Evolutionary conservation across 2,797 vertebrate genomes (phyloP).

Genomic region (Chelidonichthys spinosus): DNA sequence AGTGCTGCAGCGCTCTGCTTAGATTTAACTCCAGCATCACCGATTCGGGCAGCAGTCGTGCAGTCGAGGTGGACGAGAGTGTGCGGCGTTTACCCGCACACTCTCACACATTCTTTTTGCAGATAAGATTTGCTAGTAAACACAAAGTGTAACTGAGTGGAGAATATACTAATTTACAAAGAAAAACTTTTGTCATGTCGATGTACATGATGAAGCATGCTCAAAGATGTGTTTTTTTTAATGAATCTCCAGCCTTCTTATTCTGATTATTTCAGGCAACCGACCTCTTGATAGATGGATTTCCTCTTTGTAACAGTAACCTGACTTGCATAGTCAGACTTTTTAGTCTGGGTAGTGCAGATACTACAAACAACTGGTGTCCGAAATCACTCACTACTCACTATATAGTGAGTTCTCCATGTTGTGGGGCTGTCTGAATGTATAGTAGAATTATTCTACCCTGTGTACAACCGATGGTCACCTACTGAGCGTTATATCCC

Average conservation of each 20-base stretch:
- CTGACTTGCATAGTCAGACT: constrained; percentile 5
- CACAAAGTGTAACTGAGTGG: too few relatives aligned
- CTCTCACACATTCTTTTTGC: constrained; percentile 7
- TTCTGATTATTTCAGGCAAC: neutral
- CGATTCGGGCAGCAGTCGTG: constrained; percentile 21
- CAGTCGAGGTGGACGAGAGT: constrained; percentile 14
- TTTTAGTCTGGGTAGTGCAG: neutral
- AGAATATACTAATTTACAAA: constrained; percentile 2
- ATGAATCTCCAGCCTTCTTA: neutral
- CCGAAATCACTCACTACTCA: too few relatives aligned
- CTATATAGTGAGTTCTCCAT: too few relatives aligned
- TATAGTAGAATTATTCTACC: too few relatives aligned
- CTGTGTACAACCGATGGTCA: too few relatives aligned
- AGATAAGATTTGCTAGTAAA: too few relatives aligned
- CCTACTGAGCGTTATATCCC: too few relatives aligned
- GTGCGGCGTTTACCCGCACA: neutral
- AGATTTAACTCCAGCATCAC: constrained; percentile 35
- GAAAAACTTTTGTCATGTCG: neutral
- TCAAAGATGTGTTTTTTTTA: constrained; percentile 20
- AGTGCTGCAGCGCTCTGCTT: constrained; percentile 25
- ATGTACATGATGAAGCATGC: constrained; percentile 21
- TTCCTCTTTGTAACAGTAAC: neutral
- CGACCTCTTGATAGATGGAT: neutral
- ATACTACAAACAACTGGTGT: neutral
- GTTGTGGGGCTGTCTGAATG: too few relatives aligned